Evolutionary conservation across 2,113 vertebrate genomes (phyloP), one percentile per base, ranked within the genome.

Genomic region (Nothocercus julius): DNA sequence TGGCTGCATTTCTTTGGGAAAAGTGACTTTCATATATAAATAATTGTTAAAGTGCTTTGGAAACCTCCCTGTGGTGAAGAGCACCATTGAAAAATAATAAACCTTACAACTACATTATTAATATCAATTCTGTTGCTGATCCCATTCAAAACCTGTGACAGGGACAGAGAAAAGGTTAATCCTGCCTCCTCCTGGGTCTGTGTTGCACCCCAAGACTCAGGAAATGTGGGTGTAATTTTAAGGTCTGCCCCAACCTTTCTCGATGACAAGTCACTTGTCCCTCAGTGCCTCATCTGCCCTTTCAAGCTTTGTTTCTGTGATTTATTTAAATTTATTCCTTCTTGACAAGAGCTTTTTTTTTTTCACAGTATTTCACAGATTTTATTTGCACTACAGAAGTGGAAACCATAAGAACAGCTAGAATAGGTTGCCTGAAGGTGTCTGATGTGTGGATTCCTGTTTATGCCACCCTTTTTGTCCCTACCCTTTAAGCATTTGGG

Each of bases 31-130:
- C 90, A 89, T 90, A 67, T 93, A 95, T 95, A 95, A 96, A 77
- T 95, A 92, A 95, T 95, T 89, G 95, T 95, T 92, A 70, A 93
- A 96, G 95, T 93, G 63, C 88, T 87, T 72, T 59, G 45, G 83
- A 89, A 94, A 73, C 44, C 74, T 93, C 94, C 90, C 81, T 5
- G 53, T 22, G 84, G 59, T 77, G 81, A 80, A 67, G 54, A 90
- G 74, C 81, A 27, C 87, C 54, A 34, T 10, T 89, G 95, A 92
- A 96, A 96, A 94, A 87, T 93, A 94, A 89, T 95, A 89, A 95
- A 77, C 40, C 45, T 85, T 87, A 82, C 83, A 63, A 49, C 85
- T 96, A 4, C 78, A 91, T 93, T 90, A 95, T 94, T 96, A 69
- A 93, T 93, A 76, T 67, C 4, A 44, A 74, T 92, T 54, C 62